These are phyloP conservation scores for Ostrea denselamellosa DNA, from an alignment of 1,140 invertebrate species.

Conservation along the genomic window DNA sequence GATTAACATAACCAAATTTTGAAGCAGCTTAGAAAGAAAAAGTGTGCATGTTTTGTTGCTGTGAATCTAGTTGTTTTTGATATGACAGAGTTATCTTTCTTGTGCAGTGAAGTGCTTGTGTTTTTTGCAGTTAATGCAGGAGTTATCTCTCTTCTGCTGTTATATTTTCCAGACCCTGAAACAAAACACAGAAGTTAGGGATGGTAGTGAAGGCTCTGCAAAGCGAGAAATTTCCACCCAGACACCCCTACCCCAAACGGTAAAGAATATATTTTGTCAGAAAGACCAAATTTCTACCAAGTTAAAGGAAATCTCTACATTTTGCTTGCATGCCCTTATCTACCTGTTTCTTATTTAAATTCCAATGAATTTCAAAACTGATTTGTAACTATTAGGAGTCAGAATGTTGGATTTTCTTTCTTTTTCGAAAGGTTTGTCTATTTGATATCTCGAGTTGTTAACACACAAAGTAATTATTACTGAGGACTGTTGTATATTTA, in stretches of 20 bases:
- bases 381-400: too few relatives aligned
- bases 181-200: slow-evolving; percentile 93
- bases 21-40: slow-evolving; percentile 18
- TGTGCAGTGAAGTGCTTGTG: background rate
- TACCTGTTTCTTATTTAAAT: background rate
- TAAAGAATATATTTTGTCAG: slow-evolving; percentile 55
- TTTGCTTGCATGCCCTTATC: background rate
- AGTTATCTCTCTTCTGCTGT: slow-evolving; percentile 15
- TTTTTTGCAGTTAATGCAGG: background rate
- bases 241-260: slow-evolving; percentile 80
- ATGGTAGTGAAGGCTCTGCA: slow-evolving; percentile 69
- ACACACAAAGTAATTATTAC: too few relatives aligned
- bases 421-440: too few relatives aligned
- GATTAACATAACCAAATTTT: background rate
- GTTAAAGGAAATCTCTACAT: background rate
- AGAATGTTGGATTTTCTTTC: too few relatives aligned
- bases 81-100: slow-evolving; percentile 36
- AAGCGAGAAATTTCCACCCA: slow-evolving; percentile 86
- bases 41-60: slow-evolving; percentile 30
- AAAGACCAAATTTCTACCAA: background rate
- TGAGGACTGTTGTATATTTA: too few relatives aligned
- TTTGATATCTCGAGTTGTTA: too few relatives aligned
- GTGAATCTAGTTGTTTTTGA: background rate
- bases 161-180: slow-evolving; percentile 89
- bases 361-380: background rate